phyloP scores from a whole-genome alignment of 2,797 vertebrate species.

The Garrulus glandarius region DNA sequence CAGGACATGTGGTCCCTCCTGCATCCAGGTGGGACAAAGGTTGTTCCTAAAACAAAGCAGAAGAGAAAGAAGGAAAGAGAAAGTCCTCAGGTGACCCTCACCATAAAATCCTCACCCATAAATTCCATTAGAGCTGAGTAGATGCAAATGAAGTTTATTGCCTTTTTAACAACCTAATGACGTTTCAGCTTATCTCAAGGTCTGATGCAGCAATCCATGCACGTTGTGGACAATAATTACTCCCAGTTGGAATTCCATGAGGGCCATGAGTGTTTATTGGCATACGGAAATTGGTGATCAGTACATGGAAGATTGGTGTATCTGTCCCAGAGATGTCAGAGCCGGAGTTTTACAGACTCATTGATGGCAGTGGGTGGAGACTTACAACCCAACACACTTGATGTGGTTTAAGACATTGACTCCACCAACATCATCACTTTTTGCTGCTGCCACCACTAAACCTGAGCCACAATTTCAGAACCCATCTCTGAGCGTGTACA shows the following conservation, averaged over 20 bases:
- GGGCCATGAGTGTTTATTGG: neutral
- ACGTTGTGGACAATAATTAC: neutral
- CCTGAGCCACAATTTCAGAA: neutral
- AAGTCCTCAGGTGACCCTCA: neutral
- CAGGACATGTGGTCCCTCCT: accelerated
- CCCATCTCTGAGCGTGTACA: neutral
- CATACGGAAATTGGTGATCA: neutral
- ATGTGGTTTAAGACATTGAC: neutral
- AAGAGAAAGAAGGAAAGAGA: neutral
- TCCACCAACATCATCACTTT: neutral
- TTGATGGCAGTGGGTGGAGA: neutral
- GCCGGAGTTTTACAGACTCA: neutral
- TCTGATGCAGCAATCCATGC: neutral
- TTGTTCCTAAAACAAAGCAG: neutral
- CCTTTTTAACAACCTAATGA: neutral
- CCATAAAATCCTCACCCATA: neutral
- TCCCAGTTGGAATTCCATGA: neutral
- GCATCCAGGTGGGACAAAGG: neutral
- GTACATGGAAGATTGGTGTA: neutral
- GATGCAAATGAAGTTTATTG: neutral
- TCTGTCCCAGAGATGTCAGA: neutral
- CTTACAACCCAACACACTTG: neutral
- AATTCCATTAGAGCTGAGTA: neutral
- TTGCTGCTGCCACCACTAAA: neutral
- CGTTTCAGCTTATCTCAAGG: neutral